Evolutionary conservation across 2,888 invertebrate species (phyloP).

Genomic region (Phengaris arion): DNA sequence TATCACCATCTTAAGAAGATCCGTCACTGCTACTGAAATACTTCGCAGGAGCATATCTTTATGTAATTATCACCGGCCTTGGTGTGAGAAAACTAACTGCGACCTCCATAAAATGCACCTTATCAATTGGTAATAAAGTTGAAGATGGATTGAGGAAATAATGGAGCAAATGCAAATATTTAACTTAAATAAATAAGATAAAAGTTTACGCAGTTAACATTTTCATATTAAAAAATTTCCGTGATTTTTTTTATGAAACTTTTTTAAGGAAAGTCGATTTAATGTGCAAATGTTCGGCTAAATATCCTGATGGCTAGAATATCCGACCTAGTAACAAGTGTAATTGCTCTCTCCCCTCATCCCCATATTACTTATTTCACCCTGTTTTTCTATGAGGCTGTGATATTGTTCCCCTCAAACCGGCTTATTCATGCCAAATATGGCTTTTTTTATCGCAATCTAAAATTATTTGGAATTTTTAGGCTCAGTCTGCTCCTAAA

Average conservation of each 20-base stretch:
- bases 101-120: neutral
- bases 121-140: neutral
- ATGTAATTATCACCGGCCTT: constrained; percentile 23
- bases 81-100: neutral
- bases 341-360: too few species aligned
- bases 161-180: neutral
- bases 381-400: too few species aligned
- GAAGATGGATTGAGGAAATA: neutral
- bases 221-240: neutral
- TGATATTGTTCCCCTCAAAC: too few species aligned
- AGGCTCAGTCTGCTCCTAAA: too few species aligned
- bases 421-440: too few species aligned
- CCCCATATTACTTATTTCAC: too few species aligned
- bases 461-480: too few species aligned
- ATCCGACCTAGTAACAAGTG: too few species aligned
- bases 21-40: constrained; percentile 33
- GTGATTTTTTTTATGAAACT: neutral
- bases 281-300: too few species aligned
- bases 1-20: constrained; percentile 4
- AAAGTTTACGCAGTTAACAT: neutral
- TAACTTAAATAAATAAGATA: neutral
- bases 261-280: too few species aligned
- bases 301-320: too few species aligned
- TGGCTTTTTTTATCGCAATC: too few species aligned
- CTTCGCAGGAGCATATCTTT: neutral